Base-by-base conservation (phyloP, 2,888 invertebrate genomes). In the Oligia latruncula region DNA sequence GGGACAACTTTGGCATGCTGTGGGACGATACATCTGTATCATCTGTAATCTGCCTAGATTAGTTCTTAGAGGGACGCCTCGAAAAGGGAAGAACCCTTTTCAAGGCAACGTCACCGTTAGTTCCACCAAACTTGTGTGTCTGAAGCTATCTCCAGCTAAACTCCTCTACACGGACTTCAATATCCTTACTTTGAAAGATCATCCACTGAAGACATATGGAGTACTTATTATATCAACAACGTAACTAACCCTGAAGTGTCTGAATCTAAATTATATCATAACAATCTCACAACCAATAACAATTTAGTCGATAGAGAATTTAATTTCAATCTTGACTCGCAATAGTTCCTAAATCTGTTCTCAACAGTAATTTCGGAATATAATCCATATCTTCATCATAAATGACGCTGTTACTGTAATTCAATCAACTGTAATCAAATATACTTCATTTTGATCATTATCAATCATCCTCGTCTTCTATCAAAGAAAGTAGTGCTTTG, bases 141-240 rank as follows among this genome's bases (percentile, higher is more conserved):
- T 52, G 20, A 15, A 70, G 20, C 35, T 8, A 35, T 52, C 8
- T 15, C 3, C 52, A 52, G 35, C 23, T 35, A 23, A 52, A 35
- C 35, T 35, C 2, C 23, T 52, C 35, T 4, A 23, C 20, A 68
- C n/a, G 6, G 29, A 29, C 49, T 49, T 49, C 49, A 20, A 70
- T 70, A 70, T 70, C 13, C 68, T 68, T 29, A 68, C 46, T 29
- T 11, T 29, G 20, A 68, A 68, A 52, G 13, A 15, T 35, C 13
- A 70, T 70, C 35, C 13, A 35, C 29, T 52, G 4, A 52, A 52
- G 68, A 68, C 8, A 52, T 52, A 23, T 23, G 11, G 13, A 52
- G 52, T 52, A 29, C 29, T 70, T 70, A 52, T 15, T 70, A 70
- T 20, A 70, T 52, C 29, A 70, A 35, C 52, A 70, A 52, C 52